A percentile compares a stretch with the other conserved stretches of the same genome.
These are phyloP conservation scores for Lasioglossum leucozonium DNA, from an alignment of 2,888 invertebrate species.

Conservation along the genomic window DNA sequence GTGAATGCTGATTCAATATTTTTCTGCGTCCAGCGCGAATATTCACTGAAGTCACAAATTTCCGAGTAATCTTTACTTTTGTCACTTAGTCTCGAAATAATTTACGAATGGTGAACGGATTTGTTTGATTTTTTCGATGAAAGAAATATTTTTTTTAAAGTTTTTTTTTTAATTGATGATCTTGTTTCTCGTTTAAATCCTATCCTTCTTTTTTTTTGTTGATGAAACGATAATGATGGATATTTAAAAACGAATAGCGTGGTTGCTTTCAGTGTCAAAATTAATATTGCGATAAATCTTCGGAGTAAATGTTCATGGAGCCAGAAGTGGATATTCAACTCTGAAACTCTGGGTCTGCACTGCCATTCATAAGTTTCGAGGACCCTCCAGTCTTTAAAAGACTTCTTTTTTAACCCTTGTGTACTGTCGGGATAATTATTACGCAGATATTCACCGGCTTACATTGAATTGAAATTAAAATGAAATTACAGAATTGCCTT, in stretches of 20 bases:
- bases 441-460: background rate
- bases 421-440: constrained; percentile 3
- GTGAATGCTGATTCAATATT: background rate
- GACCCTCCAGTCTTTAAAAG: background rate
- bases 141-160: background rate
- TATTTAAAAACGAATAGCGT: constrained; percentile 1
- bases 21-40: background rate
- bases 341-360: constrained; percentile 2
- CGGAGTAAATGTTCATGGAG: background rate
- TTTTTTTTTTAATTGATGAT: background rate
- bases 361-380: constrained; percentile 14
- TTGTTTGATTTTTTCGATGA: background rate
- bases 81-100: background rate
- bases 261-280: constrained; percentile 1
- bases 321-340: background rate
- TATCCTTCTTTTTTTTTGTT: background rate
- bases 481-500: background rate
- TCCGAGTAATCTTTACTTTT: background rate
- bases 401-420: constrained; percentile 12
- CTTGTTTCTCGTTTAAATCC: background rate
- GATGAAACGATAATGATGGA: background rate
- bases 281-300: constrained; percentile 12
- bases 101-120: background rate
- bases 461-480: background rate
- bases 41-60: background rate